Conservation (phyloP, 1,140 invertebrate species). For the Cydia pomonella region DNA sequence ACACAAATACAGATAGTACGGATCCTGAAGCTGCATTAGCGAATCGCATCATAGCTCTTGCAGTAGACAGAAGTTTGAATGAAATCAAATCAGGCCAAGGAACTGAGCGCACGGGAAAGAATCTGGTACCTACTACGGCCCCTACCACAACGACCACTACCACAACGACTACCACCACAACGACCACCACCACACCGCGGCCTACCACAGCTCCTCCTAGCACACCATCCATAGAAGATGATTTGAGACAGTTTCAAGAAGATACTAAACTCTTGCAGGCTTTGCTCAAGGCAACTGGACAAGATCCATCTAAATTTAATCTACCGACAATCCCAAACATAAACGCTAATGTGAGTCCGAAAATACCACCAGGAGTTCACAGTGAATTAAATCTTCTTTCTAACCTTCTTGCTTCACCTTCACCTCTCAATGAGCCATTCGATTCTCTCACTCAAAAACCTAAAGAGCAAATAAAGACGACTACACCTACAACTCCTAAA, state of each 20-base stretch:
- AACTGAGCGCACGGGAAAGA: slow-evolving; percentile 50
- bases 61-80: slow-evolving; percentile 76
- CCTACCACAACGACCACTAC: slow-evolving; percentile 52
- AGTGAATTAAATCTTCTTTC: slow-evolving; percentile 64
- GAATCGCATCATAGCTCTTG: slow-evolving; percentile 77
- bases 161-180: slow-evolving; percentile 47
- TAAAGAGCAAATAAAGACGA: slow-evolving; percentile 43
- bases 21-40: slow-evolving; percentile 75
- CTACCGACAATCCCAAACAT: slow-evolving; percentile 64
- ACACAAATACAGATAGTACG: slow-evolving; percentile 57
- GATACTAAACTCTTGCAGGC: slow-evolving; percentile 77
- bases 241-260: slow-evolving; percentile 77
- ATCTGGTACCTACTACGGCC: slow-evolving; percentile 44
- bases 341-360: slow-evolving; percentile 56
- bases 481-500: slow-evolving; percentile 46
- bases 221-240: slow-evolving; percentile 72
- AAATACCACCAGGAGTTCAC: slow-evolving; percentile 45
- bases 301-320: slow-evolving; percentile 76
- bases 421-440: slow-evolving; percentile 64
- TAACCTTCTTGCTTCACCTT: slow-evolving; percentile 63
- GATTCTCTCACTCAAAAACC: slow-evolving; percentile 60
- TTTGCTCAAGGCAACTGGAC: slow-evolving; percentile 74
- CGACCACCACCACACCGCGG: slow-evolving; percentile 39
- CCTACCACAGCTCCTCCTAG: slow-evolving; percentile 44
- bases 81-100: slow-evolving; percentile 65